Evolutionary conservation across 2,113 vertebrate genomes (phyloP).

Genomic region (Ochotona princeps): DNA sequence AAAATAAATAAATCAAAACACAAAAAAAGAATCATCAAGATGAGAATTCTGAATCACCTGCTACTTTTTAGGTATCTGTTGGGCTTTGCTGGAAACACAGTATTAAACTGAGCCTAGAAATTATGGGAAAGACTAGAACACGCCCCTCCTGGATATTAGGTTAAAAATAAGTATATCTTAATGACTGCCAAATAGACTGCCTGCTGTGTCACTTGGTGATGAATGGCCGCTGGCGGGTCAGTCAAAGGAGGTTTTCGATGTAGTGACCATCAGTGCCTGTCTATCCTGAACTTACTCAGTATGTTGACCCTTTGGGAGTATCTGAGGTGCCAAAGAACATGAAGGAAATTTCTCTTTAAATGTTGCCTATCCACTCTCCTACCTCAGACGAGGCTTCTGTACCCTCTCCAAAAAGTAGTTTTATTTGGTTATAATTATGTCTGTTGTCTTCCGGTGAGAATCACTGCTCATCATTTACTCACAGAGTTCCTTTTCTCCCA

Average conservation of each 20-base stretch:
- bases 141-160: background rate
- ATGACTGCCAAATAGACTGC: background rate
- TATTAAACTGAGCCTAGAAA: background rate
- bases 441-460: conserved; percentile 65
- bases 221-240: background rate
- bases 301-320: background rate
- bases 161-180: conserved; percentile 39
- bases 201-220: background rate
- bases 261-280: background rate
- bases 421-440: conserved; percentile 81
- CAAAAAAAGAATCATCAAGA: no score
- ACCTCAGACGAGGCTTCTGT: conserved; percentile 55
- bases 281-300: background rate
- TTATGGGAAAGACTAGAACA: background rate
- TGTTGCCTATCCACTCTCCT: conserved; percentile 39
- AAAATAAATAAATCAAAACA: no score
- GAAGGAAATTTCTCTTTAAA: conserved; percentile 35
- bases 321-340: conserved; percentile 1
- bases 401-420: conserved; percentile 64
- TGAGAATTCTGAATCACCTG: background rate
- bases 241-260: background rate
- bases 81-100: background rate
- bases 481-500: conserved; percentile 60
- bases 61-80: background rate
- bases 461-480: conserved; percentile 71